Evolutionary conservation across 2,113 vertebrate species (phyloP).

Genomic region (Eretmochelys imbricata): DNA sequence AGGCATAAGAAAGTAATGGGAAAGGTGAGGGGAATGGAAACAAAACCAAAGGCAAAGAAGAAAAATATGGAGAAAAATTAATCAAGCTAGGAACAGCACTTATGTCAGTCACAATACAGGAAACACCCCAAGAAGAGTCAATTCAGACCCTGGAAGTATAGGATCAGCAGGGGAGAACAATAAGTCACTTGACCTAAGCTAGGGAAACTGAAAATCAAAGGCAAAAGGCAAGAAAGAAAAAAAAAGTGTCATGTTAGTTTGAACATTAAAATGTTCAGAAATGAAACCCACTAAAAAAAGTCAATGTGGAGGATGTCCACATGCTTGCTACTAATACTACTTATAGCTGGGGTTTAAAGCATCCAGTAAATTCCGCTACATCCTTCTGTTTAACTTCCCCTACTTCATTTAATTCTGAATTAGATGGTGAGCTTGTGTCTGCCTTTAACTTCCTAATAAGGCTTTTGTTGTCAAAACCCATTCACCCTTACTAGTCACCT

Average conservation of each 20-base stretch:
- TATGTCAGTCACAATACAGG: neutral
- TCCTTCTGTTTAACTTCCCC: neutral
- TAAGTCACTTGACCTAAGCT: neutral
- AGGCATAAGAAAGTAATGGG: neutral
- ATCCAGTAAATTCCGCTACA: neutral
- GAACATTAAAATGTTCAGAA: neutral
- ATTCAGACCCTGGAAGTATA: neutral
- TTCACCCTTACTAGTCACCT: neutral
- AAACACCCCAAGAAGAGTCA: rapidly evolving
- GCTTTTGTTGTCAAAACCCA: conserved; percentile 39
- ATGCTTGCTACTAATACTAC: neutral
- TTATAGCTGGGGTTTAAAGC: neutral
- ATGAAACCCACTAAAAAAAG: neutral
- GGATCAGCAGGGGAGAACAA: rapidly evolving
- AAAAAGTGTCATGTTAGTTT: neutral
- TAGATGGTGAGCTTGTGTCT: neutral
- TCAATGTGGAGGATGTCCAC: neutral
- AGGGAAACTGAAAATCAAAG: neutral
- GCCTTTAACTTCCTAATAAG: conserved; percentile 9
- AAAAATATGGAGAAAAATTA: neutral
- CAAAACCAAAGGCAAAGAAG: neutral
- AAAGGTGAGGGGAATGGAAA: rapidly evolving
- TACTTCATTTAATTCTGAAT: neutral
- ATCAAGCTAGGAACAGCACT: neutral
- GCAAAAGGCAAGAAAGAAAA: neutral